Evolutionary conservation across 2,888 invertebrate species (phyloP).

Genomic region (Gortyna flavago): DNA sequence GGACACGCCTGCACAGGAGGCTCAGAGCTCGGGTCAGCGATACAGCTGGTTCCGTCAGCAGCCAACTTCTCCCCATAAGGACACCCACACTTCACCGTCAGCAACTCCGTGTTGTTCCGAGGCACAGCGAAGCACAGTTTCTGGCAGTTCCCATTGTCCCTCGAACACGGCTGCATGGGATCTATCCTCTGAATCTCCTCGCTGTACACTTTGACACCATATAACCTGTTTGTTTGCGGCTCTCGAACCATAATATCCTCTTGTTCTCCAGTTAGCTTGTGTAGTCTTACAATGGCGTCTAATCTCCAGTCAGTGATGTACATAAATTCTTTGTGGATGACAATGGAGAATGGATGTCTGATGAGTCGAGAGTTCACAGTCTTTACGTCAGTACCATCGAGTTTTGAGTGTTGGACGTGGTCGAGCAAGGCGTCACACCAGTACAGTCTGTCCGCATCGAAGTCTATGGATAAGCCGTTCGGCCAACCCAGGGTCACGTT

Average conservation of each 20-base stretch:
- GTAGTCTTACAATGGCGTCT: conserved; percentile 97
- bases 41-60: conserved; percentile 92
- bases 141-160: conserved; percentile 96
- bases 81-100: conserved; percentile 95
- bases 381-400: conserved; percentile 97
- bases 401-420: conserved; percentile 97
- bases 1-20: conserved; percentile 97
- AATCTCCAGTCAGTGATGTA: conserved; percentile 99
- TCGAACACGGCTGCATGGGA: conserved; percentile 94
- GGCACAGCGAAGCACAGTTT: conserved; percentile 98
- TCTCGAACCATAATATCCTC: conserved; percentile 96
- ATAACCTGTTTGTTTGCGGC: conserved; percentile 96
- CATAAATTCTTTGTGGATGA: conserved; percentile 96
- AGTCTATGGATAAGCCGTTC: conserved; percentile 98
- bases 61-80: conserved; percentile 97
- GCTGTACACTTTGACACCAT: conserved; percentile 97
- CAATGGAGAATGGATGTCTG: conserved; percentile 97
- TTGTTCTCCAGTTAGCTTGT: conserved; percentile 96
- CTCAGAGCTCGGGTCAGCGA: conserved; percentile 95
- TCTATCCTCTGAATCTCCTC: conserved; percentile 93
- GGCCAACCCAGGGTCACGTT: conserved; percentile 99
- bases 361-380: conserved; percentile 96
- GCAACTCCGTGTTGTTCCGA: conserved; percentile 87
- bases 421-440: conserved; percentile 99
- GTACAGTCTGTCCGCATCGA: conserved; percentile 95